phyloP scores from a whole-genome alignment of 2,797 vertebrate genomes.

The Eulemur coronatus region DNA sequence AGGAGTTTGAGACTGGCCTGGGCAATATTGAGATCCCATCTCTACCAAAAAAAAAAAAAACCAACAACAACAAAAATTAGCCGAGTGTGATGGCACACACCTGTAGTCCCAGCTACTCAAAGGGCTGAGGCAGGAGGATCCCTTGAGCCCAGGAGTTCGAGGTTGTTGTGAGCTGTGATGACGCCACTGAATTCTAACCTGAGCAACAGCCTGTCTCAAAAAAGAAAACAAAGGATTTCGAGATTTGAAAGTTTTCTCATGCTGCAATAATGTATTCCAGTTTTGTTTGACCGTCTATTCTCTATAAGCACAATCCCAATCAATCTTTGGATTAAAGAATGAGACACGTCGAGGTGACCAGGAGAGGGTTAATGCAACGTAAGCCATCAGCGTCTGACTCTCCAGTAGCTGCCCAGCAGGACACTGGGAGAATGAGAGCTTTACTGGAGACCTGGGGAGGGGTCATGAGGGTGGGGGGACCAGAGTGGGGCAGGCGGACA shows the following conservation, averaged over 20 bases:
- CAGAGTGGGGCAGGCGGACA: background rate
- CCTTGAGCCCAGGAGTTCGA: background rate
- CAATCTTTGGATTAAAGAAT: background rate
- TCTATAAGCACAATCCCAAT: rapidly evolving
- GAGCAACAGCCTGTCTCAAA: background rate
- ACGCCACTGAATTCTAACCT: background rate
- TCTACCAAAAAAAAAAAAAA: background rate
- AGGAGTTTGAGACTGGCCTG: background rate
- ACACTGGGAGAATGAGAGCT: background rate
- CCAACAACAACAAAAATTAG: background rate
- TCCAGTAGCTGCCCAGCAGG: background rate
- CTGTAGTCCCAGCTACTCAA: background rate
- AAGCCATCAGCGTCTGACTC: background rate
- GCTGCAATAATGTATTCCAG: background rate
- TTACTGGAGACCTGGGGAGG: background rate
- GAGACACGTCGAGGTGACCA: too few relatives aligned
- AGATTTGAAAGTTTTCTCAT: background rate
- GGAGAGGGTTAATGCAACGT: rapidly evolving
- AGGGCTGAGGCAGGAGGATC: background rate
- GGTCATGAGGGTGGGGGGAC: rapidly evolving
- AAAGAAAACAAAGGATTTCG: background rate
- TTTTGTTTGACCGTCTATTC: background rate
- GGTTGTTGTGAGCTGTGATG: background rate
- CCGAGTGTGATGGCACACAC: background rate
- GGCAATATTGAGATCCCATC: background rate